Evolutionary conservation across 2,888 invertebrate species (phyloP).

Genomic region (Atherix ibis): DNA sequence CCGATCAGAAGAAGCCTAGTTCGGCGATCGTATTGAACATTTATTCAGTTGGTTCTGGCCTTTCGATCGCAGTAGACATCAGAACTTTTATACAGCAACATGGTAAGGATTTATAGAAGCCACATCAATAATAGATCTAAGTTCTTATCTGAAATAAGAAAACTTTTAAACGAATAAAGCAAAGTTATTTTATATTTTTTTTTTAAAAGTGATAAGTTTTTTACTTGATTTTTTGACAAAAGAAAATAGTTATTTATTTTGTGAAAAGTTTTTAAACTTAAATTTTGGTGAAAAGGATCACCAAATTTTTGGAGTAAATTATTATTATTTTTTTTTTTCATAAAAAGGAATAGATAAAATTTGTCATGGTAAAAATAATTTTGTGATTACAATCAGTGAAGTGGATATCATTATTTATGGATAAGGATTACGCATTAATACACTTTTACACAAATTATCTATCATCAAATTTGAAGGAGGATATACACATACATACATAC

Average conservation of each 20-base stretch:
- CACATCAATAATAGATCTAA: constrained; percentile 3
- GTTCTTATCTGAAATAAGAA: not conserved
- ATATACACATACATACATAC: no score
- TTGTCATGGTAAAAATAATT: no score
- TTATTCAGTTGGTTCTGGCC: constrained; percentile 33
- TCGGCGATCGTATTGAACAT: constrained; percentile 15
- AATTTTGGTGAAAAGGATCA: not conserved
- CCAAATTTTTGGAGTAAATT: no score
- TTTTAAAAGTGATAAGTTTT: not conserved
- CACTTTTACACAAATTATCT: no score
- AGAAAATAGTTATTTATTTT: not conserved
- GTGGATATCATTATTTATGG: no score
- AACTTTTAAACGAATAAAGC: not conserved
- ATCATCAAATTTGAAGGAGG: no score
- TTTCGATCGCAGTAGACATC: constrained; percentile 33
- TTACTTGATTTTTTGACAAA: not conserved
- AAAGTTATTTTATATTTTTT: not conserved
- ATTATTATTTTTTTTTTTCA: no score
- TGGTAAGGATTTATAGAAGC: constrained; percentile 25
- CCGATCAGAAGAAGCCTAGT: constrained; percentile 3
- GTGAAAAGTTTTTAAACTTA: not conserved
- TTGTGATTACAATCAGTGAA: no score
- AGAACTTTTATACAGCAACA: constrained; percentile 21
- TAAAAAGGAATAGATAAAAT: no score
- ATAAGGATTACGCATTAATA: no score